phyloP scores from a whole-genome alignment of 2,113 vertebrate species.

The Chroicocephalus ridibundus region DNA sequence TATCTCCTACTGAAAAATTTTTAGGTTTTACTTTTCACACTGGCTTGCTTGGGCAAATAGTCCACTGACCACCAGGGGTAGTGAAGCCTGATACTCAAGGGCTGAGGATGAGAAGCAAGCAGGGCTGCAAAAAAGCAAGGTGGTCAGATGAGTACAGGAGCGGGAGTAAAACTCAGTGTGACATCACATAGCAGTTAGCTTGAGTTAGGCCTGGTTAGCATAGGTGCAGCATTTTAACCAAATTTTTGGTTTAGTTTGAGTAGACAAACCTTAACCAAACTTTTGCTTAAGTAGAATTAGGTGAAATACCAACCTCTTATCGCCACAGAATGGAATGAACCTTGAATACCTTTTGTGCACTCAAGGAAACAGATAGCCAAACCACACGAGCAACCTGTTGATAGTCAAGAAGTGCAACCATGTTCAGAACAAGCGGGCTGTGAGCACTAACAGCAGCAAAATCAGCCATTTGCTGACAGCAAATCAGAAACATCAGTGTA shows the following conservation, averaged over 20 bases:
- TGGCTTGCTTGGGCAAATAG: background rate
- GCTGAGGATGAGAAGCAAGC: background rate
- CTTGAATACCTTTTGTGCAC: background rate
- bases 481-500: background rate
- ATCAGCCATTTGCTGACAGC: background rate
- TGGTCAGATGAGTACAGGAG: background rate
- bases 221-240: background rate
- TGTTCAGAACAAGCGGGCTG: background rate
- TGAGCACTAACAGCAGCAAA: background rate
- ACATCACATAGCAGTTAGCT: background rate
- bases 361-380: background rate
- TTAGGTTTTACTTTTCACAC: background rate
- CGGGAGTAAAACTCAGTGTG: background rate
- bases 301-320: background rate
- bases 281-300: background rate
- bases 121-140: background rate
- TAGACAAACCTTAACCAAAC: background rate
- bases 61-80: background rate
- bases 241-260: background rate
- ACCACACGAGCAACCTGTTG: background rate
- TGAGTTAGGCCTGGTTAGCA: background rate
- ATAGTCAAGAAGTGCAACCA: background rate
- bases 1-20: background rate
- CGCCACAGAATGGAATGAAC: background rate
- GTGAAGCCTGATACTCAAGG: background rate